Conservation (phyloP, 2,113 vertebrate genomes). For the Vulpes vulpes region DNA sequence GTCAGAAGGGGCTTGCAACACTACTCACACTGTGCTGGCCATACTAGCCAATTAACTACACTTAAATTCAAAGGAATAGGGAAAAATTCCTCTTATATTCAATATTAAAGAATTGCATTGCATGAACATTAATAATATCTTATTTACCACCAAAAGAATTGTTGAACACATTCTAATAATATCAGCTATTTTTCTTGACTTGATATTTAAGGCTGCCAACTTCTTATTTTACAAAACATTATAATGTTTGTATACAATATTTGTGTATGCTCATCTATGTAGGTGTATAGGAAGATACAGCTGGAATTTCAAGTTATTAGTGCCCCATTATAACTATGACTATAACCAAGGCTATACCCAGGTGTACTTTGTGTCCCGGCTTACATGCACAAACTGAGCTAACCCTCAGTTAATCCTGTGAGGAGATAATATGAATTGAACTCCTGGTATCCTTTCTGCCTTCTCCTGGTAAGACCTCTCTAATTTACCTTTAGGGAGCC, state of each 20-base stretch:
- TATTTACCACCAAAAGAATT: neutral
- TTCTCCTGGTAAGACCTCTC: neutral
- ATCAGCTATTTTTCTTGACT: neutral
- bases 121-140: neutral
- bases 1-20: no score
- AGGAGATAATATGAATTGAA: neutral
- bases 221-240: constrained; percentile 17
- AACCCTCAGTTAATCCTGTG: no score
- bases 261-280: no score
- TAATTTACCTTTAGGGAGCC: neutral
- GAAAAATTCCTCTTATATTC: neutral
- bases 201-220: neutral
- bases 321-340: neutral
- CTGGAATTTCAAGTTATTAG: neutral
- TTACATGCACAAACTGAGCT: no score
- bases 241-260: neutral
- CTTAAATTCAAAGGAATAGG: neutral
- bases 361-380: no score
- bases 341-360: neutral
- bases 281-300: neutral
- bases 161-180: neutral
- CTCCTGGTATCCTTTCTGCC: neutral
- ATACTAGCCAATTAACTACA: neutral
- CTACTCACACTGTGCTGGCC: neutral
- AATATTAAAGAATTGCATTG: neutral